Conservation (phyloP, 2,888 invertebrate species). For the Polyommatus iphigenia region DNA sequence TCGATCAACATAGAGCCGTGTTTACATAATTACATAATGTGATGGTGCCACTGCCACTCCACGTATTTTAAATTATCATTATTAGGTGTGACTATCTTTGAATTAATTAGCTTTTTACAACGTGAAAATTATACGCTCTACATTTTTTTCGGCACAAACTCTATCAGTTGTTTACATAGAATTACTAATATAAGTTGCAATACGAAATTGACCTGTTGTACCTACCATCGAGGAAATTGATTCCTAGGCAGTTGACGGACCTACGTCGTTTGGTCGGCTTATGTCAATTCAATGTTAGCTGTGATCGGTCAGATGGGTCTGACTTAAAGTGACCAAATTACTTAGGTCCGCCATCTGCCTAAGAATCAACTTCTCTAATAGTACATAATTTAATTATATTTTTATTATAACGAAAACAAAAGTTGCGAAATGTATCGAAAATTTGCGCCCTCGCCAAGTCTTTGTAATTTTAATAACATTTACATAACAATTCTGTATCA, state of each 20-base stretch:
- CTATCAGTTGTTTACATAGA: not conserved
- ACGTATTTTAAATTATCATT: not conserved
- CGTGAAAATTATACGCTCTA: not conserved
- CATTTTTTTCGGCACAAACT: not conserved
- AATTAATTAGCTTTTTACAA: not conserved
- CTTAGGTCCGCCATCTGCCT: too few relatives aligned
- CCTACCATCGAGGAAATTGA: not conserved
- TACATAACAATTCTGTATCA: not conserved
- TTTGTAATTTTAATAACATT: slow-evolving; percentile 8
- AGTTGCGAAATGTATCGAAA: not conserved
- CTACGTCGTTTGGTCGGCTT: too few relatives aligned
- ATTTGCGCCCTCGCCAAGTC: slow-evolving; percentile 1
- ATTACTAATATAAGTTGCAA: not conserved
- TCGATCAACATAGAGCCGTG: not conserved
- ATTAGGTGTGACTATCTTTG: not conserved
- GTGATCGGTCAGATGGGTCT: too few relatives aligned
- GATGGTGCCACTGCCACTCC: not conserved
- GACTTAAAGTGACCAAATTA: too few relatives aligned
- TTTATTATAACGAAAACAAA: not conserved
- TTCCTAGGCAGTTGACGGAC: too few relatives aligned
- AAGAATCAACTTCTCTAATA: too few relatives aligned
- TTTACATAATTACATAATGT: not conserved
- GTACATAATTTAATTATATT: not conserved
- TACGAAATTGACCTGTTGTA: not conserved
- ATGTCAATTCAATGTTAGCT: too few relatives aligned